Conservation (phyloP, 2,888 invertebrate species). For the Cosmorhoe ocellata region DNA sequence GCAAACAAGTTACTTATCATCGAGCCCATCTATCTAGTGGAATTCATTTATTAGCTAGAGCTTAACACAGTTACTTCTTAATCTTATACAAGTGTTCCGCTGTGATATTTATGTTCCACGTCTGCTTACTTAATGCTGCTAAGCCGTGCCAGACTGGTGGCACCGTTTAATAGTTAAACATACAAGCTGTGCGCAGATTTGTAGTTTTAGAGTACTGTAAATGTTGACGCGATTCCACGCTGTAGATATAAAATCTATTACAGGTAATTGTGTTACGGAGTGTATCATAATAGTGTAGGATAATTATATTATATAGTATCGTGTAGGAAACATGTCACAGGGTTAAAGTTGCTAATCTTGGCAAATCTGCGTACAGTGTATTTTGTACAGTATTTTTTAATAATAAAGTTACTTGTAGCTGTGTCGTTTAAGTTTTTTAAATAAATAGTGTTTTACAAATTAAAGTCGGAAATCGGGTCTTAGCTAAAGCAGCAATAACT, state of each 20-base stretch:
- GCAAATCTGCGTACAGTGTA: too few species aligned
- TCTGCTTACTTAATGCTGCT: slow-evolving; percentile 47
- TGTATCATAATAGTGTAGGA: too few species aligned
- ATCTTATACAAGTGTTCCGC: slow-evolving; percentile 29
- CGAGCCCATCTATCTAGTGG: neutral
- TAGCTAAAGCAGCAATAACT: slow-evolving; percentile 51
- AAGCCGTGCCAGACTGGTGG: slow-evolving; percentile 38
- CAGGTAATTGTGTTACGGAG: neutral
- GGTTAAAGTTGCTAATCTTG: too few species aligned
- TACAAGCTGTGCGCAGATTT: slow-evolving; percentile 46
- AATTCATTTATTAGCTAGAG: slow-evolving; percentile 11
- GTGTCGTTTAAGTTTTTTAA: neutral
- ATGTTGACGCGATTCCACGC: slow-evolving; percentile 7
- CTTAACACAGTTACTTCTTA: slow-evolving; percentile 23
- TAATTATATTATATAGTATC: too few species aligned
- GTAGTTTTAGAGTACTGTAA: slow-evolving; percentile 20
- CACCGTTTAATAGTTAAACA: slow-evolving; percentile 43
- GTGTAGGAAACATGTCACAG: too few species aligned
- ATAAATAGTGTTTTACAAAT: slow-evolving; percentile 38
- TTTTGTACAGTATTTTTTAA: too few species aligned
- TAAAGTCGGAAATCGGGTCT: slow-evolving; percentile 46
- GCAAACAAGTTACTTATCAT: too few species aligned
- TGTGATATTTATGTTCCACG: slow-evolving; percentile 37
- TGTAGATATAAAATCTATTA: neutral
- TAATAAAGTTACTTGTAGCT: too few species aligned